Percentiles rank a stretch among this genome's conserved stretches.
phyloP scores from a whole-genome alignment of 2,888 invertebrate genomes.

The Agrochola lychnidis region DNA sequence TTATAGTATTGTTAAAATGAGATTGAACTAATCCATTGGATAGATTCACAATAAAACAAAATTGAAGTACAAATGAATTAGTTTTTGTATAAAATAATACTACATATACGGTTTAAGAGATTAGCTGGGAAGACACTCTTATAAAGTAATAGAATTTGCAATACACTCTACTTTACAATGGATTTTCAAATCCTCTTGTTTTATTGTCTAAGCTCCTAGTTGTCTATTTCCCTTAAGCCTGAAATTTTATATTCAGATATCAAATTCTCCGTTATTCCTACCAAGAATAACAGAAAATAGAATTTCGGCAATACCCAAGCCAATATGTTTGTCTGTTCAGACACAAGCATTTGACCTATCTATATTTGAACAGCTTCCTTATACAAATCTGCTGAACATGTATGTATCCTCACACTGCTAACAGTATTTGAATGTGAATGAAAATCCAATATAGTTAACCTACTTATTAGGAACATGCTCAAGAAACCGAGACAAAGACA shows the following conservation, averaged over 20 bases:
- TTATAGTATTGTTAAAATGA: background rate
- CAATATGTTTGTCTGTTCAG: conserved; percentile 47
- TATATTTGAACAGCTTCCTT: conserved; percentile 64
- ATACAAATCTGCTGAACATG: conserved; percentile 55
- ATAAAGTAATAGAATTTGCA: conserved; percentile 26
- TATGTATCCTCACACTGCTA: conserved; percentile 34
- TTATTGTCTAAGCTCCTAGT: conserved; percentile 23
- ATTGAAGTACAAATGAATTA: background rate
- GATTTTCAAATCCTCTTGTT: conserved; percentile 16
- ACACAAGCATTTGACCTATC: conserved; percentile 50
- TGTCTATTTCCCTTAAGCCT: conserved; percentile 51
- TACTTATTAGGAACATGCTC: conserved; percentile 52
- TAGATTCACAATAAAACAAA: background rate
- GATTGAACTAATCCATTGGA: background rate
- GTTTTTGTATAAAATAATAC: background rate
- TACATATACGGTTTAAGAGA: background rate
- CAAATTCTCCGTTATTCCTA: conserved; percentile 33
- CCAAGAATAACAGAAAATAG: conserved; percentile 48
- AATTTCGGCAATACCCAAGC: conserved; percentile 36
- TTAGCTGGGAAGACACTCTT: background rate
- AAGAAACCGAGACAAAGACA: conserved; percentile 48
- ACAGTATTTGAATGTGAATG: conserved; percentile 62
- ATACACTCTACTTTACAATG: background rate
- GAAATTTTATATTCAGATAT: conserved; percentile 52
- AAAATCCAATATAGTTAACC: conserved; percentile 64